A percentile compares a stretch with the other conserved stretches of the same genome.
phyloP scores from a whole-genome alignment of 2,797 vertebrate genomes.

The Avahi laniger region DNA sequence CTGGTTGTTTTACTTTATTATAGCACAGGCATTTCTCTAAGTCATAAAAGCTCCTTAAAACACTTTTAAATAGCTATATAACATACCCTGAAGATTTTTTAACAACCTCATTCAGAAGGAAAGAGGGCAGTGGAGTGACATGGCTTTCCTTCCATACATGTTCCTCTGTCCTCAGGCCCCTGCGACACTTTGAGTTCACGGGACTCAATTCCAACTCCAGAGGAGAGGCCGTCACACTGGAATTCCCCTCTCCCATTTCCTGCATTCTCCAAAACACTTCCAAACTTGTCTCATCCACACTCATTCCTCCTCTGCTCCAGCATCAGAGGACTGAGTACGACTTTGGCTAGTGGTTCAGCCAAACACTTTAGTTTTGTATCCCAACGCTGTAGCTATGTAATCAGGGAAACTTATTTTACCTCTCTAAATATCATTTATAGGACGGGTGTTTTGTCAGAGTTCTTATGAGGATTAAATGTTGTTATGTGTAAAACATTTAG shows the following conservation, averaged over 20 bases:
- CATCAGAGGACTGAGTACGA: background rate
- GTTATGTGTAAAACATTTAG: conserved; percentile 24
- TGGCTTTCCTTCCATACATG: background rate
- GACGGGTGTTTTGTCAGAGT: background rate
- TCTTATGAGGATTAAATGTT: conserved; percentile 17
- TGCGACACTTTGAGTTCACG: background rate
- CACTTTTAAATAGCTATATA: background rate
- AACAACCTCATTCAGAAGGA: background rate
- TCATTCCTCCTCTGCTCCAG: background rate
- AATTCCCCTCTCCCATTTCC: background rate
- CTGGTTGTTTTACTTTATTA: background rate
- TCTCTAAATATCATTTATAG: background rate
- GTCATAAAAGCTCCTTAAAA: background rate
- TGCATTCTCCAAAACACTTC: background rate
- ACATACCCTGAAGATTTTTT: background rate
- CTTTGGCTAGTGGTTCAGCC: background rate
- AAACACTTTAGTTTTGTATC: background rate
- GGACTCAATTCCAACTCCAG: background rate
- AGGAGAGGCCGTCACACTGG: background rate
- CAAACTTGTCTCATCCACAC: background rate
- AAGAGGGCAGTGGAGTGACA: background rate
- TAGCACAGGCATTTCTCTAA: background rate
- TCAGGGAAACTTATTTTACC: background rate
- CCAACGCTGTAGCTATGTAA: background rate
- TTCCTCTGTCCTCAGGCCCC: background rate